A percentile compares a stretch with the other conserved stretches of the same genome.
Conservation (phyloP, 1,140 invertebrate genomes). For the Camponotus pennsylvanicus region DNA sequence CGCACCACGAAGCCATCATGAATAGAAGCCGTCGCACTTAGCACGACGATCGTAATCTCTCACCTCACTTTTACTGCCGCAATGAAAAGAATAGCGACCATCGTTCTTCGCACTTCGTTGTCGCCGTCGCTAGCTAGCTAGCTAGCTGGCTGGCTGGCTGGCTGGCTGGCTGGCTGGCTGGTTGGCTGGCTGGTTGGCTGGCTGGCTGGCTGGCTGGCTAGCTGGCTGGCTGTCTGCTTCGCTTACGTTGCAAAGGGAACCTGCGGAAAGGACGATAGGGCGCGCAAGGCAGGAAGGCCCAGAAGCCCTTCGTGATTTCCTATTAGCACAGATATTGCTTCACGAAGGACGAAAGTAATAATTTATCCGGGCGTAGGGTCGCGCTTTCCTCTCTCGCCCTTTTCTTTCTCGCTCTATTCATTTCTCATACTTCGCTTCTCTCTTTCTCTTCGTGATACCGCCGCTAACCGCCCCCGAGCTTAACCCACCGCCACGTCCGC, state of each 20-base stretch:
- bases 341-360: slow-evolving; percentile 80
- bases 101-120: slow-evolving; percentile 31
- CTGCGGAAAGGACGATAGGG: slow-evolving; percentile 30
- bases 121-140: slow-evolving; percentile 18
- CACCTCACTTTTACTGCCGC: slow-evolving; percentile 63
- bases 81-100: slow-evolving; percentile 66
- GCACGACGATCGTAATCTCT: slow-evolving; percentile 63
- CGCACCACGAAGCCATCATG: slow-evolving; percentile 34
- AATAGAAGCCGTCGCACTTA: slow-evolving; percentile 59
- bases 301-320: slow-evolving; percentile 80
- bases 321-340: slow-evolving; percentile 83
- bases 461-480: slow-evolving; percentile 71
- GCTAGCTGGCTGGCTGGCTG: not conserved
- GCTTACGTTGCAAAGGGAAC: slow-evolving; percentile 56
- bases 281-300: slow-evolving; percentile 56
- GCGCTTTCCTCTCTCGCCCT: slow-evolving; percentile 30
- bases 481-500: slow-evolving; percentile 73
- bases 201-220: not conserved
- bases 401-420: slow-evolving; percentile 24
- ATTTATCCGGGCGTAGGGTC: slow-evolving; percentile 78
- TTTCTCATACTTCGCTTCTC: slow-evolving; percentile 13
- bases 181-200: not conserved
- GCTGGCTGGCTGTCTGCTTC: not conserved
- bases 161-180: not conserved
- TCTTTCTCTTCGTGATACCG: slow-evolving; percentile 11